Base-by-base conservation (phyloP, 2,113 vertebrate species). In the Phyllostomus hastatus region DNA sequence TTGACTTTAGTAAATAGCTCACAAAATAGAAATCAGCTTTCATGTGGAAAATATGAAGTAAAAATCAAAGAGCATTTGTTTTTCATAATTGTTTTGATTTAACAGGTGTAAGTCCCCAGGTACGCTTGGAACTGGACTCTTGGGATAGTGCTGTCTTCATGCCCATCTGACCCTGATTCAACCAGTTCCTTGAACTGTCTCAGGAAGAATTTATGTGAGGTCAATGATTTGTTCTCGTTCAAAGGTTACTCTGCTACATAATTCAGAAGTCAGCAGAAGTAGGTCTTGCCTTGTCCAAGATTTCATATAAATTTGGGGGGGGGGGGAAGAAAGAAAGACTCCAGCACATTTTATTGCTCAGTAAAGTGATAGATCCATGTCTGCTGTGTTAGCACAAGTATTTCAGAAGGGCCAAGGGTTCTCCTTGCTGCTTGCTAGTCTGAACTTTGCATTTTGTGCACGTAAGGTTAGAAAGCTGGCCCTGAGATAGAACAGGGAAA, bases 201-300 rank as follows among this genome's bases (percentile, higher is more conserved):
- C 69, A 61, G 79, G 85, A 59, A 97, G 95, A 95, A 96, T 89
- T 91, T 89, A 73, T 89, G 70, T 72, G 88, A 97, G 93, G 97
- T 95, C 98, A 98, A 33, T 79, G 93, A 95, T 92, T 95, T 1
- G 9, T 83, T 22, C 88, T 81, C 90, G 98, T 95, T 93, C 98
- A 98, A 98, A 98, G 98, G 98, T 98, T 97, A 80, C 67, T 96
- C 91, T 88, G 66, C 14, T 1, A 33, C 84, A 31, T 76, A 96
- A 80, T 78, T 97, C 0, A 4, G 46, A 91, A 79, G 97, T 98
- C 98, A 98, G 98, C 98, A 98, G 93, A 98, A 98, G 28, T 82
- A 41, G 15, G 22, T 81, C 76, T 95, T 86, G 72, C 69, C 19
- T 92, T 92, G 48, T 95, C 90, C 70, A 57, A 80, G 41, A 82